phyloP scores from a whole-genome alignment of 2,113 vertebrate genomes.

The Rhinogobius similis region DNA sequence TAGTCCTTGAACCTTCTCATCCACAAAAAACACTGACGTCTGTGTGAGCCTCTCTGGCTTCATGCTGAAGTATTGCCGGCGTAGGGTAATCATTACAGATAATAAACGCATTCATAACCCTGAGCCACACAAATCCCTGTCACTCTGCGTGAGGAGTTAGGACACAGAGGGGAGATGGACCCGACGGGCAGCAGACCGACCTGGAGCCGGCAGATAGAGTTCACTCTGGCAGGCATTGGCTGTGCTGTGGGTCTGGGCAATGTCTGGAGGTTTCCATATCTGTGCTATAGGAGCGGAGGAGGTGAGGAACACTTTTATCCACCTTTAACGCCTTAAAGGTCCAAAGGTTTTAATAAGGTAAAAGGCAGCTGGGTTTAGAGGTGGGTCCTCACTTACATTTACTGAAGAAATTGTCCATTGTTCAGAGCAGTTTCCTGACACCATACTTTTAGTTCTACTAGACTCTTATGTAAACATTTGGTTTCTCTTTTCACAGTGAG shows the following conservation, averaged over 20 bases:
- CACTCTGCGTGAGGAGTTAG: constrained; percentile 24
- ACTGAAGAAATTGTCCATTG: too few species aligned
- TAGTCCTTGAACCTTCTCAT: background rate
- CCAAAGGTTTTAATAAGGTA: constrained; percentile 13
- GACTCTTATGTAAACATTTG: too few species aligned
- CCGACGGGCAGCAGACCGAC: constrained; percentile 63
- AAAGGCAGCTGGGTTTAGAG: background rate
- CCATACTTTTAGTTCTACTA: too few species aligned
- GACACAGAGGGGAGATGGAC: constrained; percentile 44
- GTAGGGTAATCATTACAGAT: constrained; percentile 76
- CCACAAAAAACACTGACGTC: background rate
- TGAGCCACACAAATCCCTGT: constrained; percentile 25
- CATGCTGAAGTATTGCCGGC: constrained; percentile 19
- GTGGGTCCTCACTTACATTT: too few species aligned
- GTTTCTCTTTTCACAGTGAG: too few species aligned
- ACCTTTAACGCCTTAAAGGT: background rate
- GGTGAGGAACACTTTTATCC: constrained; percentile 58
- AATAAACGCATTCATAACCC: constrained; percentile 62
- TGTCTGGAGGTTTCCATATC: constrained; percentile 80
- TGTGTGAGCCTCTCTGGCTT: background rate
- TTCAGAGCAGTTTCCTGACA: too few species aligned
- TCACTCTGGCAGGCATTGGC: constrained; percentile 79
- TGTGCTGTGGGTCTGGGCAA: constrained; percentile 79
- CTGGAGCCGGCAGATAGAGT: constrained; percentile 80
- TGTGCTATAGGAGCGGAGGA: constrained; percentile 81